Conservation (phyloP, 2,797 vertebrate species). For the Gallinago nigripennis region DNA sequence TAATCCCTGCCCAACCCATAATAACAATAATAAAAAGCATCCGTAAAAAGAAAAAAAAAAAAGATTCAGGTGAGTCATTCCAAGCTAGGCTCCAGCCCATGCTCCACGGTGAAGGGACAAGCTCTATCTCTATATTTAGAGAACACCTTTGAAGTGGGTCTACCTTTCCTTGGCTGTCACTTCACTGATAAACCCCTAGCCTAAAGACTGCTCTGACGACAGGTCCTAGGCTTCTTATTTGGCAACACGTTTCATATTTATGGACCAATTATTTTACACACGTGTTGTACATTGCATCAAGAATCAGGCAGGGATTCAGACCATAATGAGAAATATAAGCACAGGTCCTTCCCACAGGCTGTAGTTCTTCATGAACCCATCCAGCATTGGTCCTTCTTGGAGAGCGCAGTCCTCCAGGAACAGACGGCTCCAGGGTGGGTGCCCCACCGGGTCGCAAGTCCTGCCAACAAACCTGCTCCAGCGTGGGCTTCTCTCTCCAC, state of each 20-base stretch:
- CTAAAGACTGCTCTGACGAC: background rate
- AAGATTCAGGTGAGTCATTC: background rate
- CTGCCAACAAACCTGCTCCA: background rate
- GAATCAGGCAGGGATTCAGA: background rate
- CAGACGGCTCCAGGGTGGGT: background rate
- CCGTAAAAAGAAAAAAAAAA: background rate
- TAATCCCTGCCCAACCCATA: background rate
- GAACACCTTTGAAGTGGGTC: background rate
- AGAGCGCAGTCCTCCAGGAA: background rate
- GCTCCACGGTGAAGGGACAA: background rate
- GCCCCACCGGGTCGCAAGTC: background rate
- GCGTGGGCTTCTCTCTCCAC: background rate
- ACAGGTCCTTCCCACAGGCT: background rate
- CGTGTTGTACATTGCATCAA: rapidly evolving
- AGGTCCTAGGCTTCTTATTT: background rate
- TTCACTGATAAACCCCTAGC: background rate
- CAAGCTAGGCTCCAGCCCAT: background rate
- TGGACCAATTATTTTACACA: background rate
- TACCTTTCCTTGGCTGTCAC: background rate
- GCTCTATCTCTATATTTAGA: background rate
- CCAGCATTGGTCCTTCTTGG: background rate
- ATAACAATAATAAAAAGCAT: background rate
- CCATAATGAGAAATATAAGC: no score
- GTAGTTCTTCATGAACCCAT: background rate
- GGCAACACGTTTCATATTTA: rapidly evolving